Evolutionary conservation across 35 echinoderm and acorn worm species (phyloP), one percentile per base, ranked within the genome.

Genomic region (Ophioderma brevispina): DNA sequence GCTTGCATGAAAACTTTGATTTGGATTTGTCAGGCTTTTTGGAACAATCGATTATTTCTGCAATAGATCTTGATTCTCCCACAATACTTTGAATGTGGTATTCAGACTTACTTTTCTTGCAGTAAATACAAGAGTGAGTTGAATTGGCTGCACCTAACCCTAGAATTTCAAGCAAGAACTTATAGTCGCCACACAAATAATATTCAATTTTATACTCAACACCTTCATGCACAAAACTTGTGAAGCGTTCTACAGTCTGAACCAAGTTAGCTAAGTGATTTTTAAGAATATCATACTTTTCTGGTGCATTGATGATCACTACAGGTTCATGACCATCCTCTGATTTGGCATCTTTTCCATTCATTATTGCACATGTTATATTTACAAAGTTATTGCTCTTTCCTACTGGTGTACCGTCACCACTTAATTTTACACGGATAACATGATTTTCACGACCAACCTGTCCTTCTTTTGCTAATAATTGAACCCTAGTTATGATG

Each of bases 181-280:
- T 84, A 55, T 84, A 84, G 30, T 84, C 82, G 0, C 82, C 82
- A 84, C 25, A 0, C 49, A 84, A 36, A 56, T 55, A 84, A 56
- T 84, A 84, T 3, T 33, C 82, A 55, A 84, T 56, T 50, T 30
- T 30, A 23, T 84, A 84, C 0, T 25, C 52, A 1, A 84, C 35
- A 52, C 43, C 82, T 32, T 84, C 36, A n/a, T 52, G 36, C 19
- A 31, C 31, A 36, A 33, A 84, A n/a, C 19, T 55, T 32, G 82
- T 84, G 32, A 70, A 70, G 1, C 6, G 10, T 25, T 70, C 59
- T 25, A 70, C 59, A 25, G 59, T 70, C 15, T 70, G 10, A 25
- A 70, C 59, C 15, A 70, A 18, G n/a, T 70, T 70, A 2, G 15
- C n/a, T 30, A 70, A 25, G n/a, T 70, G 59, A 25, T 8, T 1